Base-by-base conservation (phyloP, 2,797 vertebrate genomes). In the Hoplostethus atlanticus region DNA sequence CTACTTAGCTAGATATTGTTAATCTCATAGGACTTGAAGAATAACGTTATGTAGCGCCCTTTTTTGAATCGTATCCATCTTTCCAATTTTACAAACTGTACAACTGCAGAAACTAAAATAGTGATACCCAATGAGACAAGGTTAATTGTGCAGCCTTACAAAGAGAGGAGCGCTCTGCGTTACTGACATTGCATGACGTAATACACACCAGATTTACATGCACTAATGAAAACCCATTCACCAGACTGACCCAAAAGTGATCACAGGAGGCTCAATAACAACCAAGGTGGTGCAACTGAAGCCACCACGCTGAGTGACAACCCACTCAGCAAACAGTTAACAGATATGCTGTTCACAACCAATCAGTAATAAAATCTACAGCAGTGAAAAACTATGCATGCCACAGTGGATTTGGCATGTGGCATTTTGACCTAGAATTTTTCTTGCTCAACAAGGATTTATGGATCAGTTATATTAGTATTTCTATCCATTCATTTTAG, bases 261-360 rank as follows among this genome's bases (percentile, higher is more conserved):
- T 66, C 44, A 63, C 28, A 71, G 48, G 61, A 53, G 38, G 44
- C 47, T 59, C n/a, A 28, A 64, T 70, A 69, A 58, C 64, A 47
- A 70, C n/a, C 21, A 58, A 50, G 34, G 21, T 48, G 38, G 36
- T 58, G 56, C 57, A 40, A 63, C 36, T 25, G n/a, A 57, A 66
- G 56, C 63, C 63, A 52, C 62, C 58, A 31, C 57, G 56, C 40
- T 57, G 55, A 63, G 44, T 21, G 51, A 58, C 28, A 42, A 51
- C 62, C 48, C 48, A 64, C 62, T 64, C 31, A 42, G 11, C 53
- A 52, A 67, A 58, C 54, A 69, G 42, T 30, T 38, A 63, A 62
- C 55, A 64, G 44, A 73, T 57, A 11, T 13, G 31, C 58, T 55
- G 6, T 21, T 34, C 31, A 63, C 15, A 68, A 68, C 48, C 28